These are phyloP conservation scores for Characodon lateralis DNA, from an alignment of 2,797 vertebrate species.

Conservation along the genomic window DNA sequence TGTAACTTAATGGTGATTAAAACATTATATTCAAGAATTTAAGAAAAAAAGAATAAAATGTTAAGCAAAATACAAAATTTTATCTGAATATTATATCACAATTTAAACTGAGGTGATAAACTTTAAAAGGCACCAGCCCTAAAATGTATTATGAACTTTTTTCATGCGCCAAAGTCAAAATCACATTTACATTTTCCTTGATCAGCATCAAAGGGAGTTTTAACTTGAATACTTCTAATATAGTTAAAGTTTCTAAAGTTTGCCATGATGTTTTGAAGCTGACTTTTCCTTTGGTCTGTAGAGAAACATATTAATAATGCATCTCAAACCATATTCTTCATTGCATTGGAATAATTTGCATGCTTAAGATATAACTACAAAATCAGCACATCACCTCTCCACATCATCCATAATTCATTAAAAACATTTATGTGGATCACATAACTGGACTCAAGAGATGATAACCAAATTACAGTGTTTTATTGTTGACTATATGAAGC, in stretches of 20 bases:
- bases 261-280: conserved; percentile 49
- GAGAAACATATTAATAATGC: conserved; percentile 67
- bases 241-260: conserved; percentile 52
- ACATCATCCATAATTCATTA: conserved; percentile 49
- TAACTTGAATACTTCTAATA: conserved; percentile 53
- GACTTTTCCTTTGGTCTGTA: conserved; percentile 50
- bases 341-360: conserved; percentile 62
- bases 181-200: conserved; percentile 57
- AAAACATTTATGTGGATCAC: conserved; percentile 31
- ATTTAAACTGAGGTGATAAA: background rate
- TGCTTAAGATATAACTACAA: conserved; percentile 64
- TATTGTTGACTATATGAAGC: conserved; percentile 3
- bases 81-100: background rate
- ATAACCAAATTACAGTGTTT: conserved; percentile 10
- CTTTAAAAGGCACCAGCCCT: background rate
- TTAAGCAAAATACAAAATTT: too few species aligned
- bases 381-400: conserved; percentile 43
- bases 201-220: conserved; percentile 54
- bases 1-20: too few species aligned
- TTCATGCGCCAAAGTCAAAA: conserved; percentile 38
- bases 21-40: too few species aligned
- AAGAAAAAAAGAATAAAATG: too few species aligned
- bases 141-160: conserved; percentile 30
- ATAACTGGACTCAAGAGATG: conserved; percentile 27
- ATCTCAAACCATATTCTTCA: conserved; percentile 57